Conservation (phyloP, 2,797 vertebrate species). For the Rhinichthys osculus region DNA sequence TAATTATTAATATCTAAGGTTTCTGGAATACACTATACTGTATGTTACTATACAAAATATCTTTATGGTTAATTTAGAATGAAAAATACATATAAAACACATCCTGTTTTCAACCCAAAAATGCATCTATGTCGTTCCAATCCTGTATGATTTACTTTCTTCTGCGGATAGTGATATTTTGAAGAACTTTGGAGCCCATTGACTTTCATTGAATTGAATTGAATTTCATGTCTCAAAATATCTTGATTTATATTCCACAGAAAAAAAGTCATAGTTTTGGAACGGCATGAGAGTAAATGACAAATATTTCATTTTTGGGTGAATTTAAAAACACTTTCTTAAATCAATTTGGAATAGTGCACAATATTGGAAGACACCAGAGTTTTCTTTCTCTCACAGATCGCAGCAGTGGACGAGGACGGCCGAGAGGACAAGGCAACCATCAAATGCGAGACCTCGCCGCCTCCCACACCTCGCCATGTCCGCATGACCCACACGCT, state of each 20-base stretch:
- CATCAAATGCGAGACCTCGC: conserved; percentile 99
- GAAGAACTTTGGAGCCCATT: not conserved
- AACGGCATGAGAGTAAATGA: not conserved
- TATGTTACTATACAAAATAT: not conserved
- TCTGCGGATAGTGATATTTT: not conserved
- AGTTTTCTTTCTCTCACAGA: conserved; percentile 72
- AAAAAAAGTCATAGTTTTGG: not conserved
- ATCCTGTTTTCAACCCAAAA: not conserved
- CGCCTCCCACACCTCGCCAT: conserved; percentile 92
- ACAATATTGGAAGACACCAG: not conserved
- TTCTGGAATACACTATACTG: not conserved
- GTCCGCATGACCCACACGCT: conserved; percentile 97
- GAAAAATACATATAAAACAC: not conserved
- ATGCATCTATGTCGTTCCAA: not conserved
- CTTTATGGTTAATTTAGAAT: not conserved
- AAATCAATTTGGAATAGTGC: not conserved
- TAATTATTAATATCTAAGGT: not conserved
- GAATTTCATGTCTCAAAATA: not conserved
- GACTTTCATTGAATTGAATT: not conserved
- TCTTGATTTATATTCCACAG: not conserved
- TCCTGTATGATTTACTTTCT: not conserved
- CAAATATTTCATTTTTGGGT: not conserved
- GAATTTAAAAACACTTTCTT: not conserved
- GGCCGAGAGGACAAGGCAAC: conserved; percentile 97
- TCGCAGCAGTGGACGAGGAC: conserved; percentile 96